These are phyloP conservation scores for Agrilus planipennis DNA, from an alignment of 1,140 invertebrate species.

Conservation along the genomic window DNA sequence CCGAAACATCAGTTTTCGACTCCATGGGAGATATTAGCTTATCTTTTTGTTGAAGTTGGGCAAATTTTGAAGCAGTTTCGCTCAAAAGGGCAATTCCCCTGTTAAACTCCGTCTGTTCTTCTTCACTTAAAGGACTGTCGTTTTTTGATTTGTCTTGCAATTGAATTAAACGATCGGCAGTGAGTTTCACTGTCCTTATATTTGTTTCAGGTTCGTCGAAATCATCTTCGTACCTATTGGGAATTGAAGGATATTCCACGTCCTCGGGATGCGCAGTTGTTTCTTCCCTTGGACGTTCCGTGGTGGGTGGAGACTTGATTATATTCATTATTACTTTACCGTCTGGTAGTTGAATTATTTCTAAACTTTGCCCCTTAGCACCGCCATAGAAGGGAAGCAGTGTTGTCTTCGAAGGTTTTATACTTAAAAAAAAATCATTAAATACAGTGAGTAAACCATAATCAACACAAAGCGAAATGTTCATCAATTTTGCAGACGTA, in stretches of 20 bases:
- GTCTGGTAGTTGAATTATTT: conserved; percentile 41
- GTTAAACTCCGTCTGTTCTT: conserved; percentile 36
- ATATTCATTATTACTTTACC: conserved; percentile 40
- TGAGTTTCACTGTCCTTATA: conserved; percentile 36
- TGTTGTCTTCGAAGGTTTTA: conserved; percentile 18
- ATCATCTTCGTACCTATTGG: conserved; percentile 16
- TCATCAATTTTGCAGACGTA: no score
- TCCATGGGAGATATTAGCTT: no score
- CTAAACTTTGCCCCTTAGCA: conserved; percentile 47
- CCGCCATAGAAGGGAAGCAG: conserved; percentile 50
- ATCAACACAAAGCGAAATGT: no score
- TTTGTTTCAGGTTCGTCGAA: conserved; percentile 21
- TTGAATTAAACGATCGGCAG: conserved; percentile 36
- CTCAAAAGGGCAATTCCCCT: conserved; percentile 35
- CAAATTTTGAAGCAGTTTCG: conserved; percentile 35
- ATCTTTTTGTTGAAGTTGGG: conserved; percentile 28
- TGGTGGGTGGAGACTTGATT: conserved; percentile 17
- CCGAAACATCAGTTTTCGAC: conserved; percentile 10
- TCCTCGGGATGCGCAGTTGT: conserved; percentile 15
- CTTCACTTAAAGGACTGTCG: conserved; percentile 33
- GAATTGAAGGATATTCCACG: conserved; percentile 28
- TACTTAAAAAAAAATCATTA: no score
- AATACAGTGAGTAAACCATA: no score
- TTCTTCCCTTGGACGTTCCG: conserved; percentile 11
- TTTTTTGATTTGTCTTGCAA: conserved; percentile 38